phyloP scores from a whole-genome alignment of 2,113 vertebrate species.

The Passer montanus region DNA sequence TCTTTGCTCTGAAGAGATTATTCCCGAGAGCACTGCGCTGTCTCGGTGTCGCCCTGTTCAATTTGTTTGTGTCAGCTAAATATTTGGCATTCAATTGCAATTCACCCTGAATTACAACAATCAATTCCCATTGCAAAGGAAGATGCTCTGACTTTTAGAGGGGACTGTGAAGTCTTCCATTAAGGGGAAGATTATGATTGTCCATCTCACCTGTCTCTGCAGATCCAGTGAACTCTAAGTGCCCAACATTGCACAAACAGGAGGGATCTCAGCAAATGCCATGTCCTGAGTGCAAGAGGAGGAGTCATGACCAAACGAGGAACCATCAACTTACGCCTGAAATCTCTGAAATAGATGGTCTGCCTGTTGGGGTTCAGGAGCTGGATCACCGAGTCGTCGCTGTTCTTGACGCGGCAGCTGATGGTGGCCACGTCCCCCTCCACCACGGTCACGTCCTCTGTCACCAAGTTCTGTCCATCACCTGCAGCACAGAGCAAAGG shows the following conservation, averaged over 20 bases:
- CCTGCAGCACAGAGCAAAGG: constrained; percentile 55
- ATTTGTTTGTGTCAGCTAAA: constrained; percentile 77
- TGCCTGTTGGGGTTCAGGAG: constrained; percentile 97
- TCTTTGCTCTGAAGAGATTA: constrained; percentile 20
- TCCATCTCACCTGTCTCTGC: constrained; percentile 58
- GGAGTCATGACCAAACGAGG: neutral
- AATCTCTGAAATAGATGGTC: constrained; percentile 91
- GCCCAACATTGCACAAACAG: neutral
- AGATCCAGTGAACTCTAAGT: constrained; percentile 30
- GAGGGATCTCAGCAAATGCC: neutral
- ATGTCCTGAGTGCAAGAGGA: neutral
- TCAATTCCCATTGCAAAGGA: constrained; percentile 86
- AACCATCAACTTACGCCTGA: constrained; percentile 87
- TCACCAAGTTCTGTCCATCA: constrained; percentile 91
- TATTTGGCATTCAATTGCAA: constrained; percentile 70
- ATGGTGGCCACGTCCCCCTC: constrained; percentile 84
- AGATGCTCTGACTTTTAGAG: constrained; percentile 76
- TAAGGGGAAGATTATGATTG: constrained; percentile 82
- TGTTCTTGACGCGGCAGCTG: constrained; percentile 89
- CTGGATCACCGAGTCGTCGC: constrained; percentile 96
- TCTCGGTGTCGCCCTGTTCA: constrained; percentile 49
- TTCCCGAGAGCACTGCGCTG: constrained; percentile 3
- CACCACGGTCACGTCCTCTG: constrained; percentile 85
- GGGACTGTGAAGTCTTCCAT: constrained; percentile 83
- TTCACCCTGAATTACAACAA: constrained; percentile 86